Evolutionary conservation across 2,797 vertebrate species (phyloP).

Genomic region (Myoxocephalus aenaeus): DNA sequence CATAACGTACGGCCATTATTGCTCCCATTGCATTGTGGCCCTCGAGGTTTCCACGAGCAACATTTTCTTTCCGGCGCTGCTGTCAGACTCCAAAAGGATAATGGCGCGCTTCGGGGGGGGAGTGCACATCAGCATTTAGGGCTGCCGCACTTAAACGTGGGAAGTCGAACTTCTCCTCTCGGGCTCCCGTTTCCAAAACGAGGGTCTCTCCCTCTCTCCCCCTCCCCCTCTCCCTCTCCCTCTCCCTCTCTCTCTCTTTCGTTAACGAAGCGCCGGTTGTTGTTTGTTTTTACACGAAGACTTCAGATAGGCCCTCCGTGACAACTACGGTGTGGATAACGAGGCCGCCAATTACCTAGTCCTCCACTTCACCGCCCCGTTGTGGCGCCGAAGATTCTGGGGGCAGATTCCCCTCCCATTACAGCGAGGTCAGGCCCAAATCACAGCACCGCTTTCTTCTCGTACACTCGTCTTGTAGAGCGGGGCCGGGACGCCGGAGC

Average conservation of each 20-base stretch:
- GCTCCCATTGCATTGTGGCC: slow-evolving; percentile 39
- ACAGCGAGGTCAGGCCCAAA: slow-evolving; percentile 19
- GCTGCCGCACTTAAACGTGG: slow-evolving; percentile 3
- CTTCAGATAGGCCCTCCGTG: background rate
- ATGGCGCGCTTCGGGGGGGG: slow-evolving; percentile 1
- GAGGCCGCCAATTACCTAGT: slow-evolving; percentile 43
- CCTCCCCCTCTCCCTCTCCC: too few relatives aligned
- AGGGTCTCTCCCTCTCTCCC: too few relatives aligned
- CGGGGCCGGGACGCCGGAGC: background rate
- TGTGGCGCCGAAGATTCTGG: slow-evolving; percentile 5
- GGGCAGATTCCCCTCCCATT: slow-evolving; percentile 28
- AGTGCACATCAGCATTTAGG: slow-evolving; percentile 27
- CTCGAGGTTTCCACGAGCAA: slow-evolving; percentile 29
- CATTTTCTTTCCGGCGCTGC: slow-evolving; percentile 7
- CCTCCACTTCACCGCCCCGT: slow-evolving; percentile 28
- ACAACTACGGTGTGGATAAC: slow-evolving; percentile 37
- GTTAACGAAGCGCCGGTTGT: slow-evolving; percentile 12
- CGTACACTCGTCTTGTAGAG: slow-evolving; percentile 31
- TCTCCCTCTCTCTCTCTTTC: background rate
- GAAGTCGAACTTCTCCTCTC: slow-evolving; percentile 2
- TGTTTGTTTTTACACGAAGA: slow-evolving; percentile 11
- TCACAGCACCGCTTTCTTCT: slow-evolving; percentile 24
- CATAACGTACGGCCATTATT: slow-evolving; percentile 32
- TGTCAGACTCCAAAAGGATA: slow-evolving; percentile 21
- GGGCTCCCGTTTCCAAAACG: background rate